These are phyloP conservation scores for Halesus radiatus DNA, from an alignment of 1,140 invertebrate genomes.

Conservation along the genomic window DNA sequence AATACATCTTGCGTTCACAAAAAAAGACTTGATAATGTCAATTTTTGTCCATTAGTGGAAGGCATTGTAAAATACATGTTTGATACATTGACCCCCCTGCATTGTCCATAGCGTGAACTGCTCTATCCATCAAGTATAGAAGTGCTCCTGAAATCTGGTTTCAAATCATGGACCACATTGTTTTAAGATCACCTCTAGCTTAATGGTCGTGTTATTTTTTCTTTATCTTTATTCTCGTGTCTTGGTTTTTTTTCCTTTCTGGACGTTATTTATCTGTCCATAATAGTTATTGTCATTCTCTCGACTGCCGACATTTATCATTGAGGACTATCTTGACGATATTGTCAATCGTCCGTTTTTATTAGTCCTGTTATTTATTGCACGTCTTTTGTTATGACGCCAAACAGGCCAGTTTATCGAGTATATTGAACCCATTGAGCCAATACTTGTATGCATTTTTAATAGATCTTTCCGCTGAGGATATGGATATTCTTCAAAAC, in stretches of 20 bases:
- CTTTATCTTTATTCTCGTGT: background rate
- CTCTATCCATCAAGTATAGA: background rate
- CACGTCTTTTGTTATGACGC: background rate
- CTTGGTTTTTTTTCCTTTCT: background rate
- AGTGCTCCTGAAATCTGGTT: constrained; percentile 19
- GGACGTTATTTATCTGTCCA: background rate
- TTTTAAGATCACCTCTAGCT: background rate
- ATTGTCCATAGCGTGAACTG: no score
- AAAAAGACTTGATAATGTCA: no score
- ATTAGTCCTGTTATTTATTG: background rate
- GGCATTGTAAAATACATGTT: background rate
- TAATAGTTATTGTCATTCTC: background rate
- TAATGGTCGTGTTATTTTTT: background rate
- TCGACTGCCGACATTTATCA: background rate
- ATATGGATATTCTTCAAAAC: no score
- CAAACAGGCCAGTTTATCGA: background rate
- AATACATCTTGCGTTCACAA: no score
- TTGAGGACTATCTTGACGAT: background rate
- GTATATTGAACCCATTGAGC: background rate
- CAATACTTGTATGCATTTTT: no score
- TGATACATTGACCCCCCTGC: background rate
- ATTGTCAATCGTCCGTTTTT: background rate
- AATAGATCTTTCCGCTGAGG: no score
- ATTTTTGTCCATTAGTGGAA: background rate
- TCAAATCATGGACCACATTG: background rate